Conservation (phyloP, 2,113 vertebrate genomes). For the Pedionomus torquatus region DNA sequence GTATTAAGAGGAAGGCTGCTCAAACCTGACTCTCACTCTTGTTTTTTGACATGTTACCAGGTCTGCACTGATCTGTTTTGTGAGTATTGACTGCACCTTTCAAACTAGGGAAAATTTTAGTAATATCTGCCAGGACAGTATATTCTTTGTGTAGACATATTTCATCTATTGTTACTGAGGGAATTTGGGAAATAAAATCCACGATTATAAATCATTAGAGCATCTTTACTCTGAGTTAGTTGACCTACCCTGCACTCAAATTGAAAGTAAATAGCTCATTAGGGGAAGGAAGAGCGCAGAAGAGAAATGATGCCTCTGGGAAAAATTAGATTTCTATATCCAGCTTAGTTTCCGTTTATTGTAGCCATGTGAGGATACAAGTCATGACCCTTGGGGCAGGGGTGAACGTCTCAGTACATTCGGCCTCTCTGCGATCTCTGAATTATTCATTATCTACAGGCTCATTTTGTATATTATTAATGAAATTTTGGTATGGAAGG, state of each 20-base stretch:
- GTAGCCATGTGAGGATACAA: neutral
- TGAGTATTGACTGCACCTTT: neutral
- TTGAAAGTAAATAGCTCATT: constrained; percentile 30
- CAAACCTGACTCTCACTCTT: neutral
- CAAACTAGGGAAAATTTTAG: neutral
- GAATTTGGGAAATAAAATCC: constrained; percentile 4
- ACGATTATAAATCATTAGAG: neutral
- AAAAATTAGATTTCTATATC: constrained; percentile 55
- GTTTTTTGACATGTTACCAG: neutral
- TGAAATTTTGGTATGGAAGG: neutral
- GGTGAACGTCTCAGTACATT: neutral
- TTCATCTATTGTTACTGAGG: neutral
- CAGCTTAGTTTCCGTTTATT: constrained; percentile 47
- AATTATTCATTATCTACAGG: neutral
- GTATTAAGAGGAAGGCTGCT: neutral
- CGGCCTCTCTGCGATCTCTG: neutral
- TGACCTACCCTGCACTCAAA: neutral
- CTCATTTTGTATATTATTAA: neutral
- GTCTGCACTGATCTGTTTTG: neutral
- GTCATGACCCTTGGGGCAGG: neutral
- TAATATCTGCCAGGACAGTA: neutral
- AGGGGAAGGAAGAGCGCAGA: constrained; percentile 31
- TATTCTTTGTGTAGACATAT: neutral
- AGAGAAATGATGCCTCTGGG: constrained; percentile 17
- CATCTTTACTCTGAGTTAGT: constrained; percentile 4